These are phyloP conservation scores for Cataglyphis livida DNA, from an alignment of 2,888 invertebrate genomes.

Conservation along the genomic window DNA sequence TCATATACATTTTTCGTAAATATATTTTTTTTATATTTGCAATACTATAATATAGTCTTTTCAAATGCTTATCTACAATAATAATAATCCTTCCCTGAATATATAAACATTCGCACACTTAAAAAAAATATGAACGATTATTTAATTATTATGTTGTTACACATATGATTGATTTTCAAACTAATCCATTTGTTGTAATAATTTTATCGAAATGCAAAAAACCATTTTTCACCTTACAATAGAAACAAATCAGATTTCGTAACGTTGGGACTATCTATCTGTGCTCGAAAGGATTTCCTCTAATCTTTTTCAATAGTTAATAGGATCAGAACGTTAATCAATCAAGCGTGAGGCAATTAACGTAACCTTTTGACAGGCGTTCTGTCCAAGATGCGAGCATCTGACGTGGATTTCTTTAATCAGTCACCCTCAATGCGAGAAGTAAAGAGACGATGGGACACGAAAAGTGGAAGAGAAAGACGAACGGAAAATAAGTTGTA, in stretches of 20 bases:
- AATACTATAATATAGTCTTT: not conserved
- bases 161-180: not conserved
- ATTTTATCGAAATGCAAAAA: slow-evolving; percentile 14
- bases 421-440: slow-evolving; percentile 77
- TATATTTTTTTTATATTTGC: not conserved
- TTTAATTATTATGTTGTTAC: slow-evolving; percentile 18
- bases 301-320: slow-evolving; percentile 69
- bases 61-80: not conserved
- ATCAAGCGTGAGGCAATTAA: slow-evolving; percentile 81
- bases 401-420: slow-evolving; percentile 82
- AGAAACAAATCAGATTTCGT: slow-evolving; percentile 49
- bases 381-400: slow-evolving; percentile 72
- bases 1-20: slow-evolving; percentile 10
- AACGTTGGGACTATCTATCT: slow-evolving; percentile 45
- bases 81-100: not conserved
- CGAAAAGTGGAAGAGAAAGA: slow-evolving; percentile 53
- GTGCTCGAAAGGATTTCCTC: slow-evolving; percentile 29
- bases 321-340: slow-evolving; percentile 79
- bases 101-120: not conserved
- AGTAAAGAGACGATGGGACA: slow-evolving; percentile 64
- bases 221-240: slow-evolving; percentile 48
- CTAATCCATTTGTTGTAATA: slow-evolving; percentile 22
- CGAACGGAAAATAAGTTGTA: slow-evolving; percentile 73
- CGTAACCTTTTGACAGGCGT: slow-evolving; percentile 80
- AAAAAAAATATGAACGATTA: not conserved